phyloP scores from a whole-genome alignment of 2,797 vertebrate species.

The Diplodus puntazzo region DNA sequence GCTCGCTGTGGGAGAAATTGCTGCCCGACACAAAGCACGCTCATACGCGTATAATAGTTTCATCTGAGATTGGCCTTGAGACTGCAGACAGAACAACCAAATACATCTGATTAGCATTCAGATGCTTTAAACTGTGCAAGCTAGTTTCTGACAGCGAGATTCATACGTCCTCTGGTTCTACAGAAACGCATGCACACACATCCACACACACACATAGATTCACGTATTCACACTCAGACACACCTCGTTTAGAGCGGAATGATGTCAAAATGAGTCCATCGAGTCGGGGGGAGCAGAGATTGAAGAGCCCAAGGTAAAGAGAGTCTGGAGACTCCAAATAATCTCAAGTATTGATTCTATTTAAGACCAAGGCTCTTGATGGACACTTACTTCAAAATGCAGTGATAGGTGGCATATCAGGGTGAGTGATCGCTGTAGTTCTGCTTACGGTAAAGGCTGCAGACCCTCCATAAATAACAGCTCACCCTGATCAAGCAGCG shows the following conservation, averaged over 20 bases:
- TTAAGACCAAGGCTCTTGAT: slow-evolving; percentile 69
- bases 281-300: slow-evolving; percentile 66
- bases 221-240: slow-evolving; percentile 34
- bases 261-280: slow-evolving; percentile 69
- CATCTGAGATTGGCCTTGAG: slow-evolving; percentile 34
- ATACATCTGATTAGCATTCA: slow-evolving; percentile 64
- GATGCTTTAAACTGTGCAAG: slow-evolving; percentile 47
- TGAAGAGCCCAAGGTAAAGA: slow-evolving; percentile 77
- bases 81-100: slow-evolving; percentile 42
- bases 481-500: slow-evolving; percentile 57
- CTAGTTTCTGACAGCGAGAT: slow-evolving; percentile 52
- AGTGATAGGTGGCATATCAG: slow-evolving; percentile 73
- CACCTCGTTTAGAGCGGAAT: slow-evolving; percentile 71
- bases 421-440: slow-evolving; percentile 71
- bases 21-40: slow-evolving; percentile 47
- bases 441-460: slow-evolving; percentile 68
- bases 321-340: slow-evolving; percentile 77
- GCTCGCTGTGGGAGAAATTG: slow-evolving; percentile 50
- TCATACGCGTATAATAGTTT: slow-evolving; percentile 48
- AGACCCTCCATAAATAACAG: slow-evolving; percentile 66
- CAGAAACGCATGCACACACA: slow-evolving; percentile 1
- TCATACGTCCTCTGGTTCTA: slow-evolving; percentile 45
- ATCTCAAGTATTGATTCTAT: slow-evolving; percentile 83
- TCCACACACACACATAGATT: neutral
- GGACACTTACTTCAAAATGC: slow-evolving; percentile 66